Percentiles rank a stretch among this genome's conserved stretches.
Evolutionary conservation across 2,113 vertebrate species (phyloP).

Genomic region (Mystacornis crossleyi): DNA sequence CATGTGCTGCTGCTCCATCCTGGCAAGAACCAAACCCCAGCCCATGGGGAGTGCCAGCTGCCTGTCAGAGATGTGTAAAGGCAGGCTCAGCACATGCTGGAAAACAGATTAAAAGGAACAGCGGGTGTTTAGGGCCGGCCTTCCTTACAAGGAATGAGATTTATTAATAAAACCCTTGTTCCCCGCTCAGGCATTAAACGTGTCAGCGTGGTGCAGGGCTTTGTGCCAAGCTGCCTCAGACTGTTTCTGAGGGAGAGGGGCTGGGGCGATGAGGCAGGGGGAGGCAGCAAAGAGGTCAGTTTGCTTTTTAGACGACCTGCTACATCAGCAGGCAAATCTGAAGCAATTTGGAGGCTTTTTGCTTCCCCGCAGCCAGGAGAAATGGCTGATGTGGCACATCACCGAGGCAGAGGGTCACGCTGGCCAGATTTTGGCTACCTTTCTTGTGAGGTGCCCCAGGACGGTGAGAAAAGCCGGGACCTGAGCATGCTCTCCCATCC

Average conservation of each 20-base stretch:
- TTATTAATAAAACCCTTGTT: constrained; percentile 38
- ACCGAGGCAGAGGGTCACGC: not conserved
- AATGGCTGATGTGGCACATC: not conserved
- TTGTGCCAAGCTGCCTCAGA: not conserved
- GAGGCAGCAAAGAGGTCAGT: not conserved
- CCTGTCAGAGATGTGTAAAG: not conserved
- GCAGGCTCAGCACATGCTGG: not conserved
- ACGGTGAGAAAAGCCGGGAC: not conserved
- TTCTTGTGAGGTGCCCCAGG: not conserved
- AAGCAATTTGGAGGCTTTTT: not conserved
- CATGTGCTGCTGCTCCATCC: not conserved
- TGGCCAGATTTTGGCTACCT: not conserved
- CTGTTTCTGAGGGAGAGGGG: not conserved
- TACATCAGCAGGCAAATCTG: not conserved
- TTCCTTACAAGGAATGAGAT: not conserved
- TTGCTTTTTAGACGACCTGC: not conserved
- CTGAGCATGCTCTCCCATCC: not conserved
- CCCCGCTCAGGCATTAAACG: not conserved
- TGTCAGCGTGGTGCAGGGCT: not conserved
- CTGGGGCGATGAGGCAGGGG: not conserved
- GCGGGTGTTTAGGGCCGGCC: not conserved
- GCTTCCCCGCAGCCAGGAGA: not conserved
- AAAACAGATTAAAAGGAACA: not conserved
- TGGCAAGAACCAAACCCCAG: not conserved
- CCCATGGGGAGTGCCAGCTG: not conserved